Percentiles rank a stretch among this genome's conserved stretches.
phyloP scores from a whole-genome alignment of 2,797 vertebrate species.

The Sebastes matsubarae region DNA sequence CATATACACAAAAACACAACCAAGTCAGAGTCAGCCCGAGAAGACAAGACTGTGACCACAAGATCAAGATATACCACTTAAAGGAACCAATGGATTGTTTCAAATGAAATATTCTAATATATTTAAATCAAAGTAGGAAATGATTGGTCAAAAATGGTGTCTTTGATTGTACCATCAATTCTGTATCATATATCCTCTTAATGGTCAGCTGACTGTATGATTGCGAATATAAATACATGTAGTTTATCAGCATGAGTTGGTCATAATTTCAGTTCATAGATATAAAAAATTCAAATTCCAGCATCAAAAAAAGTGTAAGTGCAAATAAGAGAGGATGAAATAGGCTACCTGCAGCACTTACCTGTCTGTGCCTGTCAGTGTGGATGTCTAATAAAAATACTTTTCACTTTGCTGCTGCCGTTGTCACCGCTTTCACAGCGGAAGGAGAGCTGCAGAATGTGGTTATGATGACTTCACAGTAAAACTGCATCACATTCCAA shows the following conservation, averaged over 20 bases:
- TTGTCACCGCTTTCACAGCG: accelerated
- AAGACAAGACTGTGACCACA: background rate
- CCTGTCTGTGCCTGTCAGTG: background rate
- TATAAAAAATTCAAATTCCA: background rate
- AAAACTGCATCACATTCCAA: too few relatives aligned
- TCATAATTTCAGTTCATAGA: background rate
- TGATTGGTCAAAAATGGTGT: background rate
- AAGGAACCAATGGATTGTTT: background rate
- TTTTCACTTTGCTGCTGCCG: background rate
- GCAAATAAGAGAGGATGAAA: background rate
- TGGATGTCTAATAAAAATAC: background rate
- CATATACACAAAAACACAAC: background rate
- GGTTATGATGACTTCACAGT: background rate
- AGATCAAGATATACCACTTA: background rate
- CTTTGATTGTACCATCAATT: background rate
- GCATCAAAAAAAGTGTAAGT: background rate
- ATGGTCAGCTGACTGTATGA: background rate
- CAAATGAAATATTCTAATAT: too few relatives aligned
- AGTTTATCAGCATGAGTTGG: background rate
- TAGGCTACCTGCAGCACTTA: background rate
- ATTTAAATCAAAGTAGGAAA: background rate
- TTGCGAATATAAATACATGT: background rate
- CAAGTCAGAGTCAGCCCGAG: background rate
- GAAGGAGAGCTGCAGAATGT: background rate
- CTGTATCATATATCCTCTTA: background rate